Conservation (phyloP, 2,113 vertebrate genomes). For the Ciconia maguari region DNA sequence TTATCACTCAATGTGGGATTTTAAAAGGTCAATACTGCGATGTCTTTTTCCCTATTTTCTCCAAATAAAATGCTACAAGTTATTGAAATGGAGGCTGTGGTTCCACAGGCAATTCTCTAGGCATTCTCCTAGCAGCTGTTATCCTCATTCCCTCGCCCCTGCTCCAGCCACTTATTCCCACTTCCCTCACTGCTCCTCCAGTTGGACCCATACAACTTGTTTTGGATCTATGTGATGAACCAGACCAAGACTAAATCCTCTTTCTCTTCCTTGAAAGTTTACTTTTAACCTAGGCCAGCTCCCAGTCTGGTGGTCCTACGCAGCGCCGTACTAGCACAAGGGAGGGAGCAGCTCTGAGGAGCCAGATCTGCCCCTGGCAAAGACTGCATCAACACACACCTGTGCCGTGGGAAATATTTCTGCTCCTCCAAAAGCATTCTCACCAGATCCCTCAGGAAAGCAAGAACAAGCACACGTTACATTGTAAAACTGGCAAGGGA, state of each 20-base stretch:
- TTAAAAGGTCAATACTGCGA: background rate
- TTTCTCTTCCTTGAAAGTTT: background rate
- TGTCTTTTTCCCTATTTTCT: background rate
- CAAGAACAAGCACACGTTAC: background rate
- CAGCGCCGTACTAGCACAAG: background rate
- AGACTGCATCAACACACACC: background rate
- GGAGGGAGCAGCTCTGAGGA: background rate
- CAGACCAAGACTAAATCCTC: background rate
- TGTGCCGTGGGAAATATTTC: background rate
- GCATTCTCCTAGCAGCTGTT: background rate
- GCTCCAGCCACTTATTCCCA: background rate
- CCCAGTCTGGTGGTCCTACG: background rate
- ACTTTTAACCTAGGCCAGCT: background rate
- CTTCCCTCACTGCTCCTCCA: background rate
- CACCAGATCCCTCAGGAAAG: background rate
- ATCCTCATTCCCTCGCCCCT: background rate
- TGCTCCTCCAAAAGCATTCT: background rate
- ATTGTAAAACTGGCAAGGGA: background rate
- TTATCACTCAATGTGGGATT: background rate
- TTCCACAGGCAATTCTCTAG: background rate
- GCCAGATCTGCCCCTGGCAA: background rate
- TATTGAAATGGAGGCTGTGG: background rate
- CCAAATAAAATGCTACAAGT: background rate
- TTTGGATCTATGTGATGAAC: background rate
- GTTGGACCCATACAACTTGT: background rate